Evolutionary conservation across 1,140 invertebrate genomes (phyloP), one percentile per base, ranked within the genome.

Genomic region (Meloidogyne hapla): DNA sequence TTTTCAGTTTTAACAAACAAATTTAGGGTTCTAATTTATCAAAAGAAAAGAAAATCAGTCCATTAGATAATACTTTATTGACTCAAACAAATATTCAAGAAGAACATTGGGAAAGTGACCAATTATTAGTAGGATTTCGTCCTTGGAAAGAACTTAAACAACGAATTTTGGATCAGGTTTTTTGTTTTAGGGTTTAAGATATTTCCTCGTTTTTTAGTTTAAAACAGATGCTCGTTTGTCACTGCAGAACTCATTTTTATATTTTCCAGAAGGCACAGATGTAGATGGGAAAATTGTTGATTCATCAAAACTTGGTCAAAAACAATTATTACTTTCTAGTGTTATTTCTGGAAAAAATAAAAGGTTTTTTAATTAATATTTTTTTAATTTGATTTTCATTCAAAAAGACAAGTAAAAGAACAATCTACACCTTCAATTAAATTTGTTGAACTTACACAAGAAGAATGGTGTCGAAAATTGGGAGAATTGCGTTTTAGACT

Each of bases 91-190:
- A 56, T 56, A 56, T n/a, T 56, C 48, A 56, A 56, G 8, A n/a
- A n/a, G n/a, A 56, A n/a, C 5, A n/a, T 56, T 56, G 48, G 48
- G 18, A 56, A 56, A 56, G 6, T n/a, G 80, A 81, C 28, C 76
- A 67, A 13, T 15, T 26, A n/a, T 64, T 81, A 15, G 63, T 72
- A 26, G 80, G 80, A 40, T 81, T 81, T 42, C 56, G 71, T 15
- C 80, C 77, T 23, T 81, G 80, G 80, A 48, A 28, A 2, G 81
- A 77, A 25, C 28, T 79, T 13, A 56, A 69, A 48, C 23, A 75
- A 48, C 40, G 26, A 28, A 80, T 81, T 65, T 75, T 75, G 28
- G 25, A 76, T 40, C n/a, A n/a, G n/a, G n/a, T n/a, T n/a, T n/a
- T n/a, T n/a, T n/a, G n/a, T n/a, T n/a, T n/a, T n/a, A n/a, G n/a